Conservation (phyloP, 2,797 vertebrate species). For the Neopelma chrysocephalum region DNA sequence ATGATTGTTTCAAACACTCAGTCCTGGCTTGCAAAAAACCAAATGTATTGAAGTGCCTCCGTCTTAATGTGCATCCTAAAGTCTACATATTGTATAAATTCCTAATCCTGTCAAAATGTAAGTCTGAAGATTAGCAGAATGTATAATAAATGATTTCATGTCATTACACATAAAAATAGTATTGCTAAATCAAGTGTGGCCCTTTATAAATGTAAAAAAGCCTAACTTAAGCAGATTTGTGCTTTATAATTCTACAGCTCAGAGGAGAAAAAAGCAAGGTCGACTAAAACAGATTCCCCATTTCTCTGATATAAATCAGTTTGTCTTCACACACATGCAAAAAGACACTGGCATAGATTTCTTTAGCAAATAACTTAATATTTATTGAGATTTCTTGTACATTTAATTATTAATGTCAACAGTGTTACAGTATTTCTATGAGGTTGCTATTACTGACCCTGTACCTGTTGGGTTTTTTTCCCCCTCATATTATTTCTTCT, state of each 20-base stretch:
- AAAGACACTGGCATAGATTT: constrained; percentile 60
- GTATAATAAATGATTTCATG: constrained; percentile 76
- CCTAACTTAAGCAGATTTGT: constrained; percentile 66
- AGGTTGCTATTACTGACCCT: constrained; percentile 77
- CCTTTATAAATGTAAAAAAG: constrained; percentile 66
- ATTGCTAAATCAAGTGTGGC: constrained; percentile 75
- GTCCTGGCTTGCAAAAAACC: constrained; percentile 62
- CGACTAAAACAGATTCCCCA: constrained; percentile 26
- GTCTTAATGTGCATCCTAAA: constrained; percentile 66
- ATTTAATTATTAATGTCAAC: constrained; percentile 87
- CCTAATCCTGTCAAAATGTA: constrained; percentile 74
- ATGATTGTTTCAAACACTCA: constrained; percentile 60
- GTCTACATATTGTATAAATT: constrained; percentile 71
- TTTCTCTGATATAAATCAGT: constrained; percentile 67
- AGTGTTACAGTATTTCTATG: constrained; percentile 77
- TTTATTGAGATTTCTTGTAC: constrained; percentile 69
- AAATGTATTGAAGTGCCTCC: constrained; percentile 71
- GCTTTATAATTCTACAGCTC: constrained; percentile 41
- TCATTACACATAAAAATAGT: constrained; percentile 71
- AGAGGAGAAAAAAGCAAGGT: constrained; percentile 23
- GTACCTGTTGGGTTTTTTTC: constrained; percentile 42
- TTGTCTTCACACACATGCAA: constrained; percentile 60
- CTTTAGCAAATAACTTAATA: constrained; percentile 55
- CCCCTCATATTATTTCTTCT: constrained; percentile 15
- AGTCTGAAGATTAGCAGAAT: constrained; percentile 77